These are phyloP conservation scores for Lagopus leucura DNA, from an alignment of 2,113 vertebrate genomes.

Conservation along the genomic window DNA sequence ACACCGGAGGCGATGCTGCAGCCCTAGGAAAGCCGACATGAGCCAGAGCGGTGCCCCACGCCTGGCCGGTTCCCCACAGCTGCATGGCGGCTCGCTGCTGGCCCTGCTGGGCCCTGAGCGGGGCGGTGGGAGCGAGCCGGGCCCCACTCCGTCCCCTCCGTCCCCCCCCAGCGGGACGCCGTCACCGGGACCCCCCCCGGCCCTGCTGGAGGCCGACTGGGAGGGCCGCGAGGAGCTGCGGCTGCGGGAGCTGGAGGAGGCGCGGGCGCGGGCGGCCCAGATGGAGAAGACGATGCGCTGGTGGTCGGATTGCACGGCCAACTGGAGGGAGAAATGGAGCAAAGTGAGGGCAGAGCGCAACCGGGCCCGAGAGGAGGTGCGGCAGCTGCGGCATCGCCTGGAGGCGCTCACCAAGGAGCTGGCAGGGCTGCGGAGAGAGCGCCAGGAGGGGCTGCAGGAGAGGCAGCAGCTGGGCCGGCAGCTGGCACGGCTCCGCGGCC, in stretches of 20 bases:
- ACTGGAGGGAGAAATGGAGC: slow-evolving; percentile 99
- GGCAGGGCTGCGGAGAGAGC: slow-evolving; percentile 85
- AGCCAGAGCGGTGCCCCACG: slow-evolving; percentile 74
- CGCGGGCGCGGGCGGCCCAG: slow-evolving; percentile 90
- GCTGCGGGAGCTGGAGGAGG: slow-evolving; percentile 93
- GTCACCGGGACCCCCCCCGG: slow-evolving; percentile 83
- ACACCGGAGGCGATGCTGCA: not conserved
- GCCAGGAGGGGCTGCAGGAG: slow-evolving; percentile 87
- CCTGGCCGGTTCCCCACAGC: slow-evolving; percentile 74
- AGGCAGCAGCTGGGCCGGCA: slow-evolving; percentile 82
- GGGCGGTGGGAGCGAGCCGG: slow-evolving; percentile 83
- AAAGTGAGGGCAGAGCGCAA: slow-evolving; percentile 95
- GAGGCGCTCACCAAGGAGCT: slow-evolving; percentile 94
- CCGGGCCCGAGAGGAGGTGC: slow-evolving; percentile 91
- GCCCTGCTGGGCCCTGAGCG: slow-evolving; percentile 87
- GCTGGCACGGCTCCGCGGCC: slow-evolving; percentile 37
- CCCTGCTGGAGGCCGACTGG: slow-evolving; percentile 87
- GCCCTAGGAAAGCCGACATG: slow-evolving; percentile 64
- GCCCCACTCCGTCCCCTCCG: slow-evolving; percentile 71
- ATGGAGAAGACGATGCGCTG: slow-evolving; percentile 99
- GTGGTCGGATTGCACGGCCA: slow-evolving; percentile 98
- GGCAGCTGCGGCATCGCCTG: slow-evolving; percentile 90
- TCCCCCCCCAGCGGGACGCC: slow-evolving; percentile 88
- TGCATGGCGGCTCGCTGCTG: slow-evolving; percentile 80
- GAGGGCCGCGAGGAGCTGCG: slow-evolving; percentile 95